Conservation (phyloP, 2,888 invertebrate species). For the Cerastis leucographa region DNA sequence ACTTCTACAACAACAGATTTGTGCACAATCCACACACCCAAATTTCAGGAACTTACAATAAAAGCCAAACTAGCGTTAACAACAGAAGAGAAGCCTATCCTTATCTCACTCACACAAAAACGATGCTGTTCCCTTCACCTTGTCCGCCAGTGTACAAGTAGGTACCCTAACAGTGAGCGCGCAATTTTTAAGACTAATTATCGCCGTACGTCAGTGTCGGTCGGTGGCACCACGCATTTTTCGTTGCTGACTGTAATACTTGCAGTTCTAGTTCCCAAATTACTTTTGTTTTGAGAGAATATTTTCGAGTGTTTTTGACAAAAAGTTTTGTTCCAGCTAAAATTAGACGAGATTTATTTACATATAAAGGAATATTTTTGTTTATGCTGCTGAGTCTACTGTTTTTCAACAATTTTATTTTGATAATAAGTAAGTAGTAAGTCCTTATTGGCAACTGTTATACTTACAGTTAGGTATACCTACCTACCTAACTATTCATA, state of each 20-base stretch:
- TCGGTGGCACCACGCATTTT: constrained; percentile 77
- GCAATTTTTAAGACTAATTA: constrained; percentile 88
- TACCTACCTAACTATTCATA: too few species aligned
- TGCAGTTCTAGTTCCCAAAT: constrained; percentile 7
- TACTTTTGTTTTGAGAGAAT: constrained; percentile 22
- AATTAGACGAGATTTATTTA: neutral
- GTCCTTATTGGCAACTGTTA: too few species aligned
- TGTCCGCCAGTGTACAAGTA: constrained; percentile 73
- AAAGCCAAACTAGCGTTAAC: neutral
- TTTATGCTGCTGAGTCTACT: neutral
- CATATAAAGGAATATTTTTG: neutral
- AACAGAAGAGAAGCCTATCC: neutral
- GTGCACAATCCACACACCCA: neutral
- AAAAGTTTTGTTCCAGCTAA: constrained; percentile 11
- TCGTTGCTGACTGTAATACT: constrained; percentile 68
- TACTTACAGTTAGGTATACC: too few species aligned
- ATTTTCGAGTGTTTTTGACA: constrained; percentile 32
- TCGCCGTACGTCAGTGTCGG: constrained; percentile 82
- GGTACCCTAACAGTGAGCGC: constrained; percentile 74
- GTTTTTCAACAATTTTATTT: neutral
- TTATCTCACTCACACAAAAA: neutral
- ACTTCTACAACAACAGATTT: neutral
- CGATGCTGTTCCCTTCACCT: constrained; percentile 13
- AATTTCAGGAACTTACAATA: neutral
- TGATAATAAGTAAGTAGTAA: neutral